Percentiles rank a stretch among this genome's conserved stretches.
phyloP scores from a whole-genome alignment of 2,797 vertebrate species.

The Coregonus sp. region DNA sequence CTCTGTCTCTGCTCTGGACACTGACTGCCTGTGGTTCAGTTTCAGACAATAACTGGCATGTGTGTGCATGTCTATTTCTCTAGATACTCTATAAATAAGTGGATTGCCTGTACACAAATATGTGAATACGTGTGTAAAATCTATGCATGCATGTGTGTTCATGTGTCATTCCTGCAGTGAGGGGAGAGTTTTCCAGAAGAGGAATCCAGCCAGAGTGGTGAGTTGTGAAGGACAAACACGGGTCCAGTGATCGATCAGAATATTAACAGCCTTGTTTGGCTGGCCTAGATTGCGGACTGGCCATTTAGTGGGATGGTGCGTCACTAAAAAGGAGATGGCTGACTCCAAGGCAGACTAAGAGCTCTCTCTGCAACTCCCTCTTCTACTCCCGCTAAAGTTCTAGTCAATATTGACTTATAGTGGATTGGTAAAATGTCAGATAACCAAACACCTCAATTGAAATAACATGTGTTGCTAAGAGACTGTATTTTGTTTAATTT shows the following conservation, averaged over 20 bases:
- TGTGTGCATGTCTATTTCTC: background rate
- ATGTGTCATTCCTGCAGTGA: no score
- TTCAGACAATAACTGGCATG: background rate
- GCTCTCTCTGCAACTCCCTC: conserved; percentile 16
- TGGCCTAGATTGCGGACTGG: conserved; percentile 23
- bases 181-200: background rate
- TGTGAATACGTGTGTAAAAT: background rate
- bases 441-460: conserved; percentile 8
- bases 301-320: conserved; percentile 20
- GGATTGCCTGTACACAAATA: background rate
- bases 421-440: background rate
- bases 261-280: conserved; percentile 39
- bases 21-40: background rate
- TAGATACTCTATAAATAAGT: background rate
- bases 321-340: conserved; percentile 24
- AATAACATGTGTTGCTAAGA: background rate
- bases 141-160: no score
- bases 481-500: background rate
- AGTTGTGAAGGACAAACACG: conserved; percentile 34
- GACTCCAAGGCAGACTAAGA: conserved; percentile 10
- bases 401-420: conserved; percentile 34
- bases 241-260: conserved; percentile 24
- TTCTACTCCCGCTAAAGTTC: background rate
- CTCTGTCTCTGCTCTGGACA: no score
- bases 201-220: background rate